A percentile compares a stretch with the other conserved stretches of the same genome.
These are phyloP conservation scores for Caenorhabditis doughertyi DNA, from an alignment of 2,888 invertebrate genomes.

Conservation along the genomic window DNA sequence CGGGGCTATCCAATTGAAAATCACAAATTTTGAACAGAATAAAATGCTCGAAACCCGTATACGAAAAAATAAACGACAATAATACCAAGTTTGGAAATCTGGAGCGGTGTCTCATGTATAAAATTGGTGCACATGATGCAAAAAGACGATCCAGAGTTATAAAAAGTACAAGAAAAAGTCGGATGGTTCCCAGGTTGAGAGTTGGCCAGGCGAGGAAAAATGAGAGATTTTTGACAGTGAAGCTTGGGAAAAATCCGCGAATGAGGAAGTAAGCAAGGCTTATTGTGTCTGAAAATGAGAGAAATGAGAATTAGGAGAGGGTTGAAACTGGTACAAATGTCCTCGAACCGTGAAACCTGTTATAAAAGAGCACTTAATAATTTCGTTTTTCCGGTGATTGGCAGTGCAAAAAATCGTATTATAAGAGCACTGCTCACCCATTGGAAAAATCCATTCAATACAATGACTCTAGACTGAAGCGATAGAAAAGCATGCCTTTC, in stretches of 20 bases:
- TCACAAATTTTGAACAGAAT: not conserved
- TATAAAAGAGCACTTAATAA: too few species aligned
- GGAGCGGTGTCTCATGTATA: not conserved
- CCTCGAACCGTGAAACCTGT: too few species aligned
- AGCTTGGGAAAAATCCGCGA: not conserved
- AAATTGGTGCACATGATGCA: not conserved
- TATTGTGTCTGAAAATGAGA: slow-evolving; percentile 13
- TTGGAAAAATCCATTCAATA: too few species aligned
- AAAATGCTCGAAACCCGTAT: not conserved
- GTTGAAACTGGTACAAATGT: too few species aligned
- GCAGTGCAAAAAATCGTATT: too few species aligned
- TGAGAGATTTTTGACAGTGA: not conserved
- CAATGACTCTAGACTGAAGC: too few species aligned
- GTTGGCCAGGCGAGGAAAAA: slow-evolving; percentile 2
- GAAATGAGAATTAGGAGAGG: too few species aligned
- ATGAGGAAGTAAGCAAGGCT: slow-evolving; percentile 8
- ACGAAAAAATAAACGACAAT: not conserved
- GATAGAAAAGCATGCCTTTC: too few species aligned
- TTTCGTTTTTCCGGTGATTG: too few species aligned
- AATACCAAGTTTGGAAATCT: not conserved
- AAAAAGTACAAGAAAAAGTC: not conserved
- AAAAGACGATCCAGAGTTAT: not conserved
- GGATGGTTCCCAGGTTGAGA: not conserved
- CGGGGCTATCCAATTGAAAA: not conserved
- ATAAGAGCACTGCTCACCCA: too few species aligned